These are phyloP conservation scores for Sphecodes monilicornis DNA, from an alignment of 2,888 invertebrate genomes.

Conservation along the genomic window DNA sequence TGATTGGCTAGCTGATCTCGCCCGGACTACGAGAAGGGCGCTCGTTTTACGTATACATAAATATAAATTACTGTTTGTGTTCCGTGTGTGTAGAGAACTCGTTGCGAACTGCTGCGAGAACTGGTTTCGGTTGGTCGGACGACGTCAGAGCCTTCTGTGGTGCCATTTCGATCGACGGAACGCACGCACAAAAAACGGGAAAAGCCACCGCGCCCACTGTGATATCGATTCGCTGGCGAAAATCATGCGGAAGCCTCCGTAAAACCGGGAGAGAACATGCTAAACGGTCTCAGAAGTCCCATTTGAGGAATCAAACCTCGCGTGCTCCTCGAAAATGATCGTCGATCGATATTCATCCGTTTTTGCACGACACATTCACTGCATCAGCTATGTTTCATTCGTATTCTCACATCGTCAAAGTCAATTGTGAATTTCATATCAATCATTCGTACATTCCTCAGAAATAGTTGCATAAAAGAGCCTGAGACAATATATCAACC, in stretches of 20 bases:
- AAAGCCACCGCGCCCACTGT: slow-evolving; percentile 47
- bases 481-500: too few relatives aligned
- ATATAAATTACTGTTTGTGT: slow-evolving; percentile 59
- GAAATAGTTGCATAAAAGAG: neutral
- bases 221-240: slow-evolving; percentile 63
- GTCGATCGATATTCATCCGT: neutral
- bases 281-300: neutral
- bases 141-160: slow-evolving; percentile 68
- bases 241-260: neutral
- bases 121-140: slow-evolving; percentile 69
- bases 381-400: neutral
- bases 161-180: slow-evolving; percentile 73
- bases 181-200: neutral
- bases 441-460: neutral
- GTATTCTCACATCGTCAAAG: neutral
- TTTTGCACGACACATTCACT: neutral
- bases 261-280: neutral
- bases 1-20: slow-evolving; percentile 57
- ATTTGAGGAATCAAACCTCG: neutral
- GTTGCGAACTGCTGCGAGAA: slow-evolving; percentile 67
- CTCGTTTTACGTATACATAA: neutral
- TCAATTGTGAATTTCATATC: neutral
- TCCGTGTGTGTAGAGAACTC: slow-evolving; percentile 55
- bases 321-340: neutral
- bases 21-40: slow-evolving; percentile 57